Conservation (phyloP, 1,140 invertebrate genomes). For the Campoletis sonorensis region DNA sequence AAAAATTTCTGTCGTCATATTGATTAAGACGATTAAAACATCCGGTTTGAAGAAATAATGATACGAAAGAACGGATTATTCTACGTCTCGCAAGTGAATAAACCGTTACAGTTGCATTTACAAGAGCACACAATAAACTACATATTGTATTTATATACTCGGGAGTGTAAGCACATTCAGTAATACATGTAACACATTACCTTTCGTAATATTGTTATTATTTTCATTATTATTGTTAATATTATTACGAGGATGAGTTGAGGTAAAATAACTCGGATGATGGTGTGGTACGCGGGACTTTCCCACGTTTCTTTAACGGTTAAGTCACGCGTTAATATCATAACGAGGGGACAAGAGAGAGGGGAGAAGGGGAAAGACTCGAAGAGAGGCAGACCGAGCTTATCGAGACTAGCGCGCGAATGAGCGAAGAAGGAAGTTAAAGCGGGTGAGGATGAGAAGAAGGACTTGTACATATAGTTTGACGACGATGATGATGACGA, state of each 20-base stretch:
- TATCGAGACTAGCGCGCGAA: slow-evolving; percentile 32
- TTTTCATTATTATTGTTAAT: slow-evolving; percentile 15
- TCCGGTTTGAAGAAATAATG: background rate
- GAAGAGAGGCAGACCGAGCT: slow-evolving; percentile 1
- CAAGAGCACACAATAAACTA: slow-evolving; percentile 1
- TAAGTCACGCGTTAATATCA: slow-evolving; percentile 45
- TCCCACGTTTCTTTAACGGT: slow-evolving; percentile 45
- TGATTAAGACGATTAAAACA: no score
- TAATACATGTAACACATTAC: slow-evolving; percentile 1
- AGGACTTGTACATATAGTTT: slow-evolving; percentile 5
- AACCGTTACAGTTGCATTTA: slow-evolving; percentile 10
- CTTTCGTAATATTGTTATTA: slow-evolving; percentile 15
- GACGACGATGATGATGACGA: slow-evolving; percentile 28
- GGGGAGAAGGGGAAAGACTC: background rate
- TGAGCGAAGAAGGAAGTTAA: slow-evolving; percentile 25
- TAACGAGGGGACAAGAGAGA: slow-evolving; percentile 16
- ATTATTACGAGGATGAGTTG: slow-evolving; percentile 36
- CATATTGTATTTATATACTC: background rate
- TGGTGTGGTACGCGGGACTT: slow-evolving; percentile 26
- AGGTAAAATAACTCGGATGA: slow-evolving; percentile 9
- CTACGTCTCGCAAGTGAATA: background rate
- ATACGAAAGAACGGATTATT: background rate
- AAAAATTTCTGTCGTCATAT: no score
- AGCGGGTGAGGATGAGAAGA: slow-evolving; percentile 29
- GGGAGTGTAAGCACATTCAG: background rate